Conservation (phyloP, 2,888 invertebrate genomes). For the Drosophila stalkeri region DNA sequence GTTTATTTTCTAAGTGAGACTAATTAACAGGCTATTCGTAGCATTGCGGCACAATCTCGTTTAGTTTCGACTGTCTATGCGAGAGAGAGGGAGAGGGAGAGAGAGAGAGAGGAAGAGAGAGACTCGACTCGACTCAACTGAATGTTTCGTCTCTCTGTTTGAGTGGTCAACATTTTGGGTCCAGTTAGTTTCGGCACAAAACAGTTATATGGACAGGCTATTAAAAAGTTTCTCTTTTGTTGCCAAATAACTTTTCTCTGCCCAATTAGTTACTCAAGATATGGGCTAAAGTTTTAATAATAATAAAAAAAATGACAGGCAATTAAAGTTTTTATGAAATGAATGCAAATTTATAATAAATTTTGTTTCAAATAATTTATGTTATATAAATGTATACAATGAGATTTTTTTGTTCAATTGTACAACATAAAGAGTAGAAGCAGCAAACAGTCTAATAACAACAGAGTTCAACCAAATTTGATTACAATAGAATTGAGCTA, state of each 20-base stretch:
- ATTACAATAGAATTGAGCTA: no score
- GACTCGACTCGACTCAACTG: not conserved
- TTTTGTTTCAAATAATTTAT: not conserved
- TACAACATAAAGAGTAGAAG: no score
- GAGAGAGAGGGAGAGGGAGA: not conserved
- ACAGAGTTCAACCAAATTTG: no score
- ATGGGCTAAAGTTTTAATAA: constrained; percentile 31
- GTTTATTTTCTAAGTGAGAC: constrained; percentile 85
- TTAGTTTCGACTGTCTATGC: not conserved
- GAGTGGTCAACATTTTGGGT: constrained; percentile 59
- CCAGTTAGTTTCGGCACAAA: constrained; percentile 60
- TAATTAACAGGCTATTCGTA: constrained; percentile 84
- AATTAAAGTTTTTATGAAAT: constrained; percentile 4
- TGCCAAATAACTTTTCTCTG: constrained; percentile 25
- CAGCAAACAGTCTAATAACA: no score
- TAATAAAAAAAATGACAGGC: constrained; percentile 6
- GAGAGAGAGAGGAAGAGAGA: not conserved
- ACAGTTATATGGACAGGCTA: constrained; percentile 33
- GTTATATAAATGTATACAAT: not conserved
- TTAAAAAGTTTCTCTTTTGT: constrained; percentile 35
- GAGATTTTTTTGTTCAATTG: not conserved
- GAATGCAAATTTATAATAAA: not conserved
- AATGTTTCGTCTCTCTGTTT: constrained; percentile 18
- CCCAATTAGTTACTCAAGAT: constrained; percentile 54
- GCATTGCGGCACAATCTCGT: constrained; percentile 69